Percentiles rank a stretch among this genome's conserved stretches.
Evolutionary conservation across 2,797 vertebrate species (phyloP).

Genomic region (Loris lydekkerianus): DNA sequence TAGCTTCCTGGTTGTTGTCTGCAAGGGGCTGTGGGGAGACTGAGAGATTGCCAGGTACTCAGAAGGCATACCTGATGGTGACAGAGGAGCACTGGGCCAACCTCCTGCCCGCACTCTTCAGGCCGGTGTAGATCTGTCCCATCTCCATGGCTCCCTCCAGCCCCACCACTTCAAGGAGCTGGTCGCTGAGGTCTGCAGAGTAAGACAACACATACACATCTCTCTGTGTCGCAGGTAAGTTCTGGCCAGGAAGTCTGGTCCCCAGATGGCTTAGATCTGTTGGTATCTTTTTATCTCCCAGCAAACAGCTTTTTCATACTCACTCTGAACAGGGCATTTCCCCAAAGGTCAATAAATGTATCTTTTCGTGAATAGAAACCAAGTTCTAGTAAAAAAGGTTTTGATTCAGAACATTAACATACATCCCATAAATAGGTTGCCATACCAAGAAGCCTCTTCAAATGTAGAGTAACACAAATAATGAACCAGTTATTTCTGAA

Average conservation of each 20-base stretch:
- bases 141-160: constrained; percentile 98
- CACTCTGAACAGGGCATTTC: constrained; percentile 8
- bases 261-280: not conserved
- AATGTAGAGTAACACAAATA: not conserved
- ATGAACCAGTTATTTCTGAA: not conserved
- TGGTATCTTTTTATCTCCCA: not conserved
- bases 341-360: not conserved
- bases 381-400: not conserved
- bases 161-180: constrained; percentile 93
- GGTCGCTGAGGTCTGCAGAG: constrained; percentile 88
- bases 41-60: not conserved
- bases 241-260: not conserved
- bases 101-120: constrained; percentile 96
- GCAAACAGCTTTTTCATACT: not conserved
- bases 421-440: not conserved
- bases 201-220: constrained; percentile 24
- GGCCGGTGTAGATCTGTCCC: constrained; percentile 98
- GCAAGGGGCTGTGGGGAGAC: not conserved
- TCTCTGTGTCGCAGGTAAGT: not conserved
- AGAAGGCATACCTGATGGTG: constrained; percentile 93
- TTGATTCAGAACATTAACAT: constrained; percentile 27
- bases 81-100: constrained; percentile 95
- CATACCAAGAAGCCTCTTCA: not conserved
- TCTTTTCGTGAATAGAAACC: constrained; percentile 23
- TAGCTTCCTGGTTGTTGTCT: not conserved